Evolutionary conservation across 2,113 vertebrate genomes (phyloP).

Genomic region (Myrmecophaga tridactyla): DNA sequence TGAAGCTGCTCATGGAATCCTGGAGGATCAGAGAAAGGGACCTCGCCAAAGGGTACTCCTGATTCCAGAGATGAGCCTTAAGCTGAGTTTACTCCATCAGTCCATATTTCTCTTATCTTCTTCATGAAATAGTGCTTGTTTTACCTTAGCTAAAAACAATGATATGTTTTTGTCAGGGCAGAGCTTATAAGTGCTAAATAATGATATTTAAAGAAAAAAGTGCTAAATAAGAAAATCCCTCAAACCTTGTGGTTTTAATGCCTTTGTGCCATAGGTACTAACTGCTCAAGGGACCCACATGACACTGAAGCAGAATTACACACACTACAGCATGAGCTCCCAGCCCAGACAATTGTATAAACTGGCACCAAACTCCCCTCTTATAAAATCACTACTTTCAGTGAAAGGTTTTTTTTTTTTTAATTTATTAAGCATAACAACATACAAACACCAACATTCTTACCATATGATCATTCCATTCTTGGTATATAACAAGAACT

Average conservation of each 20-base stretch:
- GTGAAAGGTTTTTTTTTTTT: too few relatives aligned
- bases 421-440: too few relatives aligned
- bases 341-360: not conserved
- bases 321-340: not conserved
- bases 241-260: not conserved
- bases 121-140: not conserved
- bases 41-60: not conserved
- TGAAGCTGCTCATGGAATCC: not conserved
- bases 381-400: not conserved
- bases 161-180: not conserved
- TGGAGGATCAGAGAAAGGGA: not conserved
- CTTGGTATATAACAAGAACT: too few relatives aligned
- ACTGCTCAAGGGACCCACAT: not conserved
- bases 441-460: too few relatives aligned
- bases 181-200: constrained; percentile 9
- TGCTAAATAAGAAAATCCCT: constrained; percentile 15
- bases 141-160: not conserved
- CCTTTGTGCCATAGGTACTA: not conserved
- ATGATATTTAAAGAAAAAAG: too few relatives aligned
- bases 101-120: not conserved
- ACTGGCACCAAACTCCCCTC: not conserved
- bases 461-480: too few relatives aligned
- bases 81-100: not conserved
- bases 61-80: not conserved
- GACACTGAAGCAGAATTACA: not conserved